phyloP scores from a whole-genome alignment of 2,113 vertebrate species.

The Sander lucioperca region DNA sequence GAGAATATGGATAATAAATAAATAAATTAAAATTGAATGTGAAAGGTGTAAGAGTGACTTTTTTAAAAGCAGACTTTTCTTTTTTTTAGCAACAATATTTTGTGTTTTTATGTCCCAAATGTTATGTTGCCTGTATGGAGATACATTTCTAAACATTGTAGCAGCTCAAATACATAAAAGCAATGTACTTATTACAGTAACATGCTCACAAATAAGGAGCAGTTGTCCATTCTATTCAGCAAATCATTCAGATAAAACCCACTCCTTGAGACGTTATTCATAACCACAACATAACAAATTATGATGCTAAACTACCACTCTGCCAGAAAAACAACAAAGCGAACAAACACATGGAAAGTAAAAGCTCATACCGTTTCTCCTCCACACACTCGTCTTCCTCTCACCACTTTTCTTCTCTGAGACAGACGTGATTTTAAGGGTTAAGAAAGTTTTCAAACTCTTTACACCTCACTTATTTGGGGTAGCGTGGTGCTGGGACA shows the following conservation, averaged over 20 bases:
- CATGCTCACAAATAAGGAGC: constrained; percentile 2
- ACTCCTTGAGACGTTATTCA: constrained; percentile 9
- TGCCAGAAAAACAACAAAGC: constrained; percentile 37
- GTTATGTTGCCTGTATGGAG: neutral
- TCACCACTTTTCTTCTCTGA: constrained; percentile 41
- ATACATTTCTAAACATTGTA: neutral
- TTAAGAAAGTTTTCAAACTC: constrained; percentile 19
- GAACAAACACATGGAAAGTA: constrained; percentile 62
- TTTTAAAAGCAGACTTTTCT: neutral
- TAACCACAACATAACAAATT: constrained; percentile 49
- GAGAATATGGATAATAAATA: constrained; percentile 3
- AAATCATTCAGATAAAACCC: constrained; percentile 43
- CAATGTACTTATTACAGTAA: neutral
- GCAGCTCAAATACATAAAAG: constrained; percentile 8
- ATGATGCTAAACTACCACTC: constrained; percentile 32
- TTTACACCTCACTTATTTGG: constrained; percentile 57
- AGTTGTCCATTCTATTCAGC: constrained; percentile 7
- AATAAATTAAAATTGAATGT: neutral
- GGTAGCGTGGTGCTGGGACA: constrained; percentile 61
- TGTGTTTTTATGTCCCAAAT: neutral
- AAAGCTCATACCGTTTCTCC: constrained; percentile 73
- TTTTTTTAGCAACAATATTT: neutral
- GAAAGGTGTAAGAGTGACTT: neutral
- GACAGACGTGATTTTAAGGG: constrained; percentile 21
- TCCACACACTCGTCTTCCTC: constrained; percentile 58